Percentiles rank a stretch among this genome's conserved stretches.
Conservation (phyloP, 2,113 vertebrate species). For the Hystrix cristata region DNA sequence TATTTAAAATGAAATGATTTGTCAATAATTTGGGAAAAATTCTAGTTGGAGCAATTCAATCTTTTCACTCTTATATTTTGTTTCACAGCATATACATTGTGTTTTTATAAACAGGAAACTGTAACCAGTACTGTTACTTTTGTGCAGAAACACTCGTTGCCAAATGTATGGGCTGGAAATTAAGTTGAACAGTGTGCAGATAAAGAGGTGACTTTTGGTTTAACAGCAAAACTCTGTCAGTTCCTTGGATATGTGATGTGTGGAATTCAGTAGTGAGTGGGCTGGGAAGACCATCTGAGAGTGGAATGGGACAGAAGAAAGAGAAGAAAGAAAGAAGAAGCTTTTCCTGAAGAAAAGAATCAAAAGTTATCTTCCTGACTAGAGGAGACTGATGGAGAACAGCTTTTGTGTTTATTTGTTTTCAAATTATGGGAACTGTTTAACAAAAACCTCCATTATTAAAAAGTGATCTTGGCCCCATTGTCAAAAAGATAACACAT, state of each 20-base stretch:
- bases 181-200: not conserved
- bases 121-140: too few relatives aligned
- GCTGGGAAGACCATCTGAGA: not conserved
- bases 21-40: not conserved
- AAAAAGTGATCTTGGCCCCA: not conserved
- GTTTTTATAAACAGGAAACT: not conserved
- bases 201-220: not conserved
- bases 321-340: not conserved
- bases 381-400: not conserved
- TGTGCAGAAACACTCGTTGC: not conserved
- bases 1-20: conserved; percentile 16
- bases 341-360: not conserved
- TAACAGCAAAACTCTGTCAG: not conserved
- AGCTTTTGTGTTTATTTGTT: not conserved
- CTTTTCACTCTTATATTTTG: not conserved
- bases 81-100: not conserved
- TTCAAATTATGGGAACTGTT: not conserved
- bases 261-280: not conserved
- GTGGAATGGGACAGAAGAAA: not conserved
- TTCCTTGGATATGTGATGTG: not conserved
- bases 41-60: not conserved
- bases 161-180: not conserved
- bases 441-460: not conserved
- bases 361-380: not conserved
- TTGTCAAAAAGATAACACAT: not conserved